These are phyloP conservation scores for Zygaena filipendulae DNA, from an alignment of 2,888 invertebrate genomes.

Conservation along the genomic window DNA sequence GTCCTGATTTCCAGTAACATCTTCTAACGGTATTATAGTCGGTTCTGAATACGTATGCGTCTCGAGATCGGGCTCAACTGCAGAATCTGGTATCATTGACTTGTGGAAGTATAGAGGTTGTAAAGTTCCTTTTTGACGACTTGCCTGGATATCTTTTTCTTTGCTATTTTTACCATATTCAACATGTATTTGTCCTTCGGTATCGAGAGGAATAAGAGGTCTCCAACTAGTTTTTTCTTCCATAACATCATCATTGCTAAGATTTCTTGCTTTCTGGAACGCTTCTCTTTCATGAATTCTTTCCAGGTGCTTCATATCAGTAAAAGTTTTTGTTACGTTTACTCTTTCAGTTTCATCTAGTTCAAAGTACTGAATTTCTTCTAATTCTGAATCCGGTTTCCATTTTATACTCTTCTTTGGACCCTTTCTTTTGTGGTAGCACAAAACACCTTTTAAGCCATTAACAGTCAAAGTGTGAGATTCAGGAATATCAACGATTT, in stretches of 20 bases:
- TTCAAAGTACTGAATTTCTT: conserved; percentile 90
- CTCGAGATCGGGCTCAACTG: conserved; percentile 89
- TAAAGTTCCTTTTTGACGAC: conserved; percentile 85
- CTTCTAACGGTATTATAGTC: conserved; percentile 87
- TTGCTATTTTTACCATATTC: conserved; percentile 82
- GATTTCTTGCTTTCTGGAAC: conserved; percentile 80
- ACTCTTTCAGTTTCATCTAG: conserved; percentile 96
- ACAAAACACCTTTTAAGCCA: conserved; percentile 79
- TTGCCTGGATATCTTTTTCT: conserved; percentile 88
- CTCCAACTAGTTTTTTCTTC: conserved; percentile 84
- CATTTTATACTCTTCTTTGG: conserved; percentile 85
- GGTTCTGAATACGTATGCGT: conserved; percentile 81
- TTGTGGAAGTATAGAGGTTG: conserved; percentile 85
- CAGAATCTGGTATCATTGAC: conserved; percentile 86
- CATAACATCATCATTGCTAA: conserved; percentile 83
- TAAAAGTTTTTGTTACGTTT: conserved; percentile 92
- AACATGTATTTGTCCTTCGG: conserved; percentile 72
- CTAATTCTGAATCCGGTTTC: conserved; percentile 82
- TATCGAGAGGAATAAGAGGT: conserved; percentile 75
- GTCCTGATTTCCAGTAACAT: conserved; percentile 85
- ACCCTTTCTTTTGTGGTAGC: conserved; percentile 78
- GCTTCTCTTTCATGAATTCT: conserved; percentile 86
- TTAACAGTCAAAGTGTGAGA: conserved; percentile 58
- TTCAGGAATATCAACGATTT: conserved; percentile 42
- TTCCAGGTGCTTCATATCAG: conserved; percentile 92